phyloP scores from a whole-genome alignment of 2,888 invertebrate genomes.

The Automeris io region DNA sequence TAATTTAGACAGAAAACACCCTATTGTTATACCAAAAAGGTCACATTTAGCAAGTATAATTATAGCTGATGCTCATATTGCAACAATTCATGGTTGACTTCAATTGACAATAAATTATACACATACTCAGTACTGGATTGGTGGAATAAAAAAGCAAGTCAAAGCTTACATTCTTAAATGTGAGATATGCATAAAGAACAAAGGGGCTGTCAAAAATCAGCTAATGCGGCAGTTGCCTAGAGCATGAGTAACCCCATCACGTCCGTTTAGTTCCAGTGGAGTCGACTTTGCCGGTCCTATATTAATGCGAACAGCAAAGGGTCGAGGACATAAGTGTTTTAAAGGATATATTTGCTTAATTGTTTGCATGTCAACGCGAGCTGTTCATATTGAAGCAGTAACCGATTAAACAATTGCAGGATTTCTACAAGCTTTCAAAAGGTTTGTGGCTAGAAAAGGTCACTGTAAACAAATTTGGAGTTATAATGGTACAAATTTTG shows the following conservation, averaged over 20 bases:
- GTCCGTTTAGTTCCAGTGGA: not conserved
- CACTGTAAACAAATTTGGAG: not conserved
- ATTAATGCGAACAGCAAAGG: not conserved
- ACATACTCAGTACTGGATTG: not conserved
- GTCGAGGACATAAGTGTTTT: not conserved
- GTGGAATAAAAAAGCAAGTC: conserved; percentile 8
- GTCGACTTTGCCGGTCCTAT: not conserved
- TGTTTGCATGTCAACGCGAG: no score
- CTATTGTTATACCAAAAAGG: no score
- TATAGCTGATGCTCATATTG: no score
- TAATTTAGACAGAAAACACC: not conserved
- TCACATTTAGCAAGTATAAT: no score
- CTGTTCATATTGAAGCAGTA: conserved; percentile 28
- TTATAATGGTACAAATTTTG: not conserved
- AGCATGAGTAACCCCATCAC: conserved; percentile 11
- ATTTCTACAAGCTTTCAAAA: conserved; percentile 19
- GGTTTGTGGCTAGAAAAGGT: not conserved
- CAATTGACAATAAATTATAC: no score
- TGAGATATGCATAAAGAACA: conserved; percentile 12
- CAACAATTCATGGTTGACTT: no score
- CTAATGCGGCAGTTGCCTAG: conserved; percentile 19
- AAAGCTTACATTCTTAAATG: conserved; percentile 11
- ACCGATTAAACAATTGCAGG: conserved; percentile 23
- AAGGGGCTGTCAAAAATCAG: conserved; percentile 3
- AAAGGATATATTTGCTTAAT: conserved; percentile 17